A percentile compares a stretch with the other conserved stretches of the same genome.
Conservation (phyloP, 2,113 vertebrate genomes). For the Myrmecobius fasciatus region DNA sequence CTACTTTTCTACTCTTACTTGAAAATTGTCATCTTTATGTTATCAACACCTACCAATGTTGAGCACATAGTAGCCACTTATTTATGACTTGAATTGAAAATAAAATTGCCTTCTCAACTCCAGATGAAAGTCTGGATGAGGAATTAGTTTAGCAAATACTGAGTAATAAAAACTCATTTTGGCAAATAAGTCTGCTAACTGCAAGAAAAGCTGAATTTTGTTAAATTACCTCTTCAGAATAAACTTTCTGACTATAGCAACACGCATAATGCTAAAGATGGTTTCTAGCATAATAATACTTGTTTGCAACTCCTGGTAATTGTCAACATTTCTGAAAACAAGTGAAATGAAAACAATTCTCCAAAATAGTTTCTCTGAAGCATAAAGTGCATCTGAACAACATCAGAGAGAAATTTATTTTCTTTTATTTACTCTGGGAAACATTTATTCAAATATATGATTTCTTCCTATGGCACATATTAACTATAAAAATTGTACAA, state of each 20-base stretch:
- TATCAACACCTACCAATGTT: background rate
- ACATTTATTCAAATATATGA: conserved; percentile 5
- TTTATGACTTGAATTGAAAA: background rate
- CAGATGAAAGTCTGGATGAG: background rate
- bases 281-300: conserved; percentile 53
- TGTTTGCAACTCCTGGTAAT: conserved; percentile 56
- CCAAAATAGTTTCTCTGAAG: conserved; percentile 59
- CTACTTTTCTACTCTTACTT: background rate
- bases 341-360: conserved; percentile 54
- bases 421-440: conserved; percentile 44
- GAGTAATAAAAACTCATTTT: conserved; percentile 12
- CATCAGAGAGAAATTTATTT: conserved; percentile 28
- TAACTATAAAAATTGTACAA: conserved; percentile 32
- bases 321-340: conserved; percentile 37
- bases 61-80: background rate
- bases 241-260: conserved; percentile 47
- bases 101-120: background rate
- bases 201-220: conserved; percentile 67
- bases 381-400: conserved; percentile 36
- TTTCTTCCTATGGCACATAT: conserved; percentile 37
- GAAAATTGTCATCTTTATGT: background rate
- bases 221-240: conserved; percentile 68
- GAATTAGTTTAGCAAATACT: background rate
- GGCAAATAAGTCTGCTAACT: conserved; percentile 57
- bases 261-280: conserved; percentile 56